phyloP scores from a whole-genome alignment of 1,140 invertebrate genomes.

The Drosophila ohnishii region DNA sequence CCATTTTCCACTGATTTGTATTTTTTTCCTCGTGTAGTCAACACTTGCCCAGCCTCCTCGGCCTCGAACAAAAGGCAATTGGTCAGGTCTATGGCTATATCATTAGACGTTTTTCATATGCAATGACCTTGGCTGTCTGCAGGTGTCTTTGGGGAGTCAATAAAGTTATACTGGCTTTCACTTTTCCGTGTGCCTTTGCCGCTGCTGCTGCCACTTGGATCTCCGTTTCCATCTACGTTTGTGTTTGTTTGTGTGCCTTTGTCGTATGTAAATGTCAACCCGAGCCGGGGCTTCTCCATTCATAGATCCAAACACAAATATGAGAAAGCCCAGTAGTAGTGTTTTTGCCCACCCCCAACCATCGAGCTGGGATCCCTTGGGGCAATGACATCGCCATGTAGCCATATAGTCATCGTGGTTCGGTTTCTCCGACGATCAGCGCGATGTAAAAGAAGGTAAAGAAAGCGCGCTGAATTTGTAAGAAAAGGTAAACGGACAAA shows the following conservation, averaged over 20 bases:
- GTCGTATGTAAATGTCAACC: conserved; percentile 52
- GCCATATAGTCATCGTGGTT: conserved; percentile 13
- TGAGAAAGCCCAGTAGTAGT: conserved; percentile 66
- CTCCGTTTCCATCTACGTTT: conserved; percentile 13
- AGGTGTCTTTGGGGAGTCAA: conserved; percentile 56
- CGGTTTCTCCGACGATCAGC: conserved; percentile 51
- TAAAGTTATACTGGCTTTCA: conserved; percentile 61
- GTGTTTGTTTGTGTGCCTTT: conserved; percentile 10
- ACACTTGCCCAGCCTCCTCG: conserved; percentile 25
- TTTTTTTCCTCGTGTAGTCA: neutral
- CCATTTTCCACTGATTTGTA: neutral
- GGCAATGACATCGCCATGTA: conserved; percentile 57
- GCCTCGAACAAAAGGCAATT: conserved; percentile 43
- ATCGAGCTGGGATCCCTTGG: conserved; percentile 35
- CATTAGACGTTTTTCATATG: conserved; percentile 42
- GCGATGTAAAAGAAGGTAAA: conserved; percentile 41
- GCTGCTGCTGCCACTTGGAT: conserved; percentile 4
- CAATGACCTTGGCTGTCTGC: conserved; percentile 66
- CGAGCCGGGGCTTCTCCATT: conserved; percentile 31
- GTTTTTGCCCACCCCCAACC: conserved; percentile 20
- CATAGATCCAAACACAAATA: conserved; percentile 22
- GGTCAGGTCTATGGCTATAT: conserved; percentile 42
- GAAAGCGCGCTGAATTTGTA: conserved; percentile 73
- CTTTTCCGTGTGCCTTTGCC: conserved; percentile 43
- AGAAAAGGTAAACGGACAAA: conserved; percentile 52